A percentile compares a stretch with the other conserved stretches of the same genome.
phyloP scores from a whole-genome alignment of 2,888 invertebrate species.

The Lithophane socia region DNA sequence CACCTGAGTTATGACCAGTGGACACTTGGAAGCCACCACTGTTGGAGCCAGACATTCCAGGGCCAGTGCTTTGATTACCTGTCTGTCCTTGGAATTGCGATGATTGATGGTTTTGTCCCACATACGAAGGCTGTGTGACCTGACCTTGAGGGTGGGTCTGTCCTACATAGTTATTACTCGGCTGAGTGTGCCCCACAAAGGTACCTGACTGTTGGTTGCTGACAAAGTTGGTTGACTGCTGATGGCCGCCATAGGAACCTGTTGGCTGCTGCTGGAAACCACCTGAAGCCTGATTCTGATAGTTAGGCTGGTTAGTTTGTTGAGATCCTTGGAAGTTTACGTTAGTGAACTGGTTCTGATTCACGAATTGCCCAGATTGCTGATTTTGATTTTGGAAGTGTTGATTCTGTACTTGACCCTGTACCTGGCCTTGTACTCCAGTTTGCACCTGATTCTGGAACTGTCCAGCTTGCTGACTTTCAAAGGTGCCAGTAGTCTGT shows the following conservation, averaged over 20 bases:
- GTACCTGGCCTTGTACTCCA: constrained; percentile 51
- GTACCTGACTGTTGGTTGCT: constrained; percentile 45
- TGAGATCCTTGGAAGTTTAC: constrained; percentile 58
- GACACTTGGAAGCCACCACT: constrained; percentile 73
- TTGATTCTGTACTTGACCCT: constrained; percentile 47
- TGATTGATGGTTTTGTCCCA: constrained; percentile 58
- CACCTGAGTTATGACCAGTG: constrained; percentile 71
- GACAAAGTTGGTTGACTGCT: constrained; percentile 35
- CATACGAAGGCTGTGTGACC: constrained; percentile 47
- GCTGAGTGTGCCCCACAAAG: constrained; percentile 49
- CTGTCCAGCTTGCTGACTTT: constrained; percentile 58
- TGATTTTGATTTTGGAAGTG: constrained; percentile 49
- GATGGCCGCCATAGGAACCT: constrained; percentile 51
- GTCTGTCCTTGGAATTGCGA: constrained; percentile 53
- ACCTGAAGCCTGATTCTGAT: constrained; percentile 38
- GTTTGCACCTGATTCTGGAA: constrained; percentile 63
- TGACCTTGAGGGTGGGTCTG: constrained; percentile 50
- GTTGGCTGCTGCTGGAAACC: constrained; percentile 44
- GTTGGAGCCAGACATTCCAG: constrained; percentile 40
- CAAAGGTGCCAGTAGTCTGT: constrained; percentile 56
- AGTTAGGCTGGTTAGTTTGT: constrained; percentile 41
- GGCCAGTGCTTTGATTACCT: constrained; percentile 24
- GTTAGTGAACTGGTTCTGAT: constrained; percentile 57
- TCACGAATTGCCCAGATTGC: constrained; percentile 57
- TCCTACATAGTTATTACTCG: constrained; percentile 40